Base-by-base conservation (phyloP, 2,888 invertebrate genomes). In the Gonocerus acuteangulatus region DNA sequence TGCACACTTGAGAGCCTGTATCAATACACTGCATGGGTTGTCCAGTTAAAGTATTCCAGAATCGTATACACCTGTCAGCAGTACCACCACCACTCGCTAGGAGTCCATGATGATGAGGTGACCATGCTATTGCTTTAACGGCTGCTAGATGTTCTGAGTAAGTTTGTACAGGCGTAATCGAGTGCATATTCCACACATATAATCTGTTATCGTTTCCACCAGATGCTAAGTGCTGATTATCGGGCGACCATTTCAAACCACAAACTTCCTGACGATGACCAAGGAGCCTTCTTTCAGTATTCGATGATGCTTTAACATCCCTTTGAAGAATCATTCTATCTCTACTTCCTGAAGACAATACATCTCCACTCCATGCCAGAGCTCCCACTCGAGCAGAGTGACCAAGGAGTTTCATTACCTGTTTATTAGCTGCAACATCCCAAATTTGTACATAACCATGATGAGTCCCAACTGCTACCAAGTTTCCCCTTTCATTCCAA, bases 71-170 rank as follows among this genome's bases (percentile, higher is more conserved):
- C n/a, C 65, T 48, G 77, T 97, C 97, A 0, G 96, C 96, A 0
- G 97, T 97, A n/a, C 97, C 97, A n/a, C 97, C 97, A 48, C 97
- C 97, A 32, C 91, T 91, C 0, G 95, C 96, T 64, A 96, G 75
- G 49, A 96, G 78, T 0, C 96, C 95, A 76, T 96, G 95, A 76
- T 96, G 95, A 77, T 97, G 96, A 0, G 96, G 96, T 1, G 95
- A 96, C 97, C 97, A 97, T 22, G 96, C 95, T 69, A 97, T 94
- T 0, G 97, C 97, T 76, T 96, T 99, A 7, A 95, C 95, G 0
- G 95, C 97, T 0, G 97, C 97, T 75, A 93, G 81, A 77, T 99
- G 97, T 69, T 97, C 90, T 0, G 91, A 89, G 76, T 97, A 96
- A 2, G 93, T 94, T 75, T 97, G 95, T 58, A 95, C 87, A 0